These are phyloP conservation scores for Hyposoter didymator DNA, from an alignment of 2,888 invertebrate genomes.

Conservation along the genomic window DNA sequence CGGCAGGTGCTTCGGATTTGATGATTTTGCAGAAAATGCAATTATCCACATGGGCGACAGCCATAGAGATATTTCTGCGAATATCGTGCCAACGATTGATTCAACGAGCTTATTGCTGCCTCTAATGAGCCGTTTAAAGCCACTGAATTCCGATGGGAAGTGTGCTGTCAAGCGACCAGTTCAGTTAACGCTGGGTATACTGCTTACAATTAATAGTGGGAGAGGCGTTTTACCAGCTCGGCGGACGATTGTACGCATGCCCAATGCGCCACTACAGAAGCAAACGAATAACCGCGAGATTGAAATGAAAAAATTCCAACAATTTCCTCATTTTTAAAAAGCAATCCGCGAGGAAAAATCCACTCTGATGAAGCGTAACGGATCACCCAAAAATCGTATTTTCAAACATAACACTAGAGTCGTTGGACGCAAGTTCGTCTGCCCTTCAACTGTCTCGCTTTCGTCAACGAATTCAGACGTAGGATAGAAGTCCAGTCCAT, in stretches of 20 bases:
- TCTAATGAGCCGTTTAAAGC: background rate
- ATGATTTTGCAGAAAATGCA: constrained; percentile 92
- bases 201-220: background rate
- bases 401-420: background rate
- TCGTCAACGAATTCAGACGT: no score
- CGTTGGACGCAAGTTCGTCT: background rate
- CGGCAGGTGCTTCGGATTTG: constrained; percentile 86
- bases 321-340: background rate
- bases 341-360: background rate
- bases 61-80: constrained; percentile 43
- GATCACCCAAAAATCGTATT: background rate
- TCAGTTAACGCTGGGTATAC: background rate
- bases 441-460: background rate
- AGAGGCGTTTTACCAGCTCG: background rate
- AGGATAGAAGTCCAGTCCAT: no score
- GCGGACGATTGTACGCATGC: background rate
- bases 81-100: background rate
- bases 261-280: background rate
- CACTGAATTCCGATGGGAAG: background rate
- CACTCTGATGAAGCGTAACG: background rate
- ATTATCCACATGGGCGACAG: constrained; percentile 72
- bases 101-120: background rate
- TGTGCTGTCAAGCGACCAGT: constrained; percentile 5
- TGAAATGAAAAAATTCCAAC: no score
- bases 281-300: background rate